Conservation (phyloP, 2,888 invertebrate genomes). For the Pollenia labialis region DNA sequence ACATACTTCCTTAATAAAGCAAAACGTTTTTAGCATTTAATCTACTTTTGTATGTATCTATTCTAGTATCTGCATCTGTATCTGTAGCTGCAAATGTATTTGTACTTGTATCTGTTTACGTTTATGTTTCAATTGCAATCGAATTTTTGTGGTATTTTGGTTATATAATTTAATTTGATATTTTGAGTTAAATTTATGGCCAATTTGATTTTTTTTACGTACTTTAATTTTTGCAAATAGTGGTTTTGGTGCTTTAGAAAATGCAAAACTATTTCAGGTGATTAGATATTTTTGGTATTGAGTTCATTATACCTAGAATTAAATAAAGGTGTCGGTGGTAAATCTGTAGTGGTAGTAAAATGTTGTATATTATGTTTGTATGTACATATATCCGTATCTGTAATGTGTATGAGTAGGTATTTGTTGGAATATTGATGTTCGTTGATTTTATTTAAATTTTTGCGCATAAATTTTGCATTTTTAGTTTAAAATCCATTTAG, state of each 20-base stretch:
- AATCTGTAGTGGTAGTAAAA: background rate
- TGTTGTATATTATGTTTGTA: background rate
- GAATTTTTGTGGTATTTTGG: background rate
- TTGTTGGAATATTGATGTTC: conserved; percentile 18
- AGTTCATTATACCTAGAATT: conserved; percentile 54
- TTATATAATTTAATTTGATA: conserved; percentile 23
- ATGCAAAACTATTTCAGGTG: conserved; percentile 45
- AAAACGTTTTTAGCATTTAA: background rate
- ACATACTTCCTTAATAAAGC: conserved; percentile 34
- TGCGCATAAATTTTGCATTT: conserved; percentile 64
- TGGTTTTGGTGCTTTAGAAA: conserved; percentile 2
- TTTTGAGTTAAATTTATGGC: conserved; percentile 43
- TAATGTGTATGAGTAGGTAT: background rate
- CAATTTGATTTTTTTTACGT: background rate
- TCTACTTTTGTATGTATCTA: too few relatives aligned
- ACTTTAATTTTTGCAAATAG: background rate
- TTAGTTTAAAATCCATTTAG: conserved; percentile 36
- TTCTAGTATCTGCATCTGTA: background rate
- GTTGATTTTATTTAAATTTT: conserved; percentile 60
- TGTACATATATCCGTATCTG: background rate
- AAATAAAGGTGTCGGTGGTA: background rate
- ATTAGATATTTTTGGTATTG: conserved; percentile 40
- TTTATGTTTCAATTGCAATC: conserved; percentile 26
- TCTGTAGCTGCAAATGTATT: conserved; percentile 9
- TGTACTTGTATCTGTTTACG: background rate